These are phyloP conservation scores for Galemys pyrenaicus DNA, from an alignment of 2,113 vertebrate species.

Conservation along the genomic window DNA sequence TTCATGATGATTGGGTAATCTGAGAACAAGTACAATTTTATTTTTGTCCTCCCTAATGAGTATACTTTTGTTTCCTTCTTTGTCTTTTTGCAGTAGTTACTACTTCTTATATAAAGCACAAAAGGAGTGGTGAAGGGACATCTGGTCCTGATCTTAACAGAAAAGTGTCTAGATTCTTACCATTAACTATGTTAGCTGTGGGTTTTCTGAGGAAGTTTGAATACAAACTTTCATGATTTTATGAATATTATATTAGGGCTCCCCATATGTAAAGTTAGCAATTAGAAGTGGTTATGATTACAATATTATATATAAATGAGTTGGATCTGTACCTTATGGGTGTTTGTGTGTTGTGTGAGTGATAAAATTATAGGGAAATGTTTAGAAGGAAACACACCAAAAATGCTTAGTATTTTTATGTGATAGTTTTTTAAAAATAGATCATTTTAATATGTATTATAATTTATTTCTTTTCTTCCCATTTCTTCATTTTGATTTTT, in stretches of 20 bases:
- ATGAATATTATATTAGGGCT: not conserved
- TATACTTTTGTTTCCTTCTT: constrained; percentile 11
- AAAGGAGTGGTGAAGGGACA: not conserved
- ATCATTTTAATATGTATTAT: not conserved
- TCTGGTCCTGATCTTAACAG: not conserved
- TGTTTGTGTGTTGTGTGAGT: not conserved
- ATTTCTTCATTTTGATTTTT: no score
- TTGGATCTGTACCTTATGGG: not conserved
- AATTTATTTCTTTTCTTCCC: not conserved
- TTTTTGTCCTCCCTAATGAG: not conserved
- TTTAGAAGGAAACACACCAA: not conserved
- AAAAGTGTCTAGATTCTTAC: not conserved
- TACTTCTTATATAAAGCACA: not conserved
- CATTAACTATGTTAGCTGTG: not conserved
- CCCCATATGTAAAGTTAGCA: not conserved
- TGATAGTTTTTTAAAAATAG: constrained; percentile 27
- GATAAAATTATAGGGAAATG: not conserved
- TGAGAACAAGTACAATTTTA: not conserved
- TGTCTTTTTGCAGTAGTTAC: not conserved
- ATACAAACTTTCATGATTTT: not conserved
- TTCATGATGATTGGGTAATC: not conserved
- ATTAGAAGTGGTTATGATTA: not conserved
- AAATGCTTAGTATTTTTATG: not conserved
- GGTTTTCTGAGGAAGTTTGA: constrained; percentile 34
- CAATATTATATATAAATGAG: not conserved